Percentiles rank a stretch among this genome's conserved stretches.
Conservation (phyloP, 2,797 vertebrate genomes). For the Natrix natrix region DNA sequence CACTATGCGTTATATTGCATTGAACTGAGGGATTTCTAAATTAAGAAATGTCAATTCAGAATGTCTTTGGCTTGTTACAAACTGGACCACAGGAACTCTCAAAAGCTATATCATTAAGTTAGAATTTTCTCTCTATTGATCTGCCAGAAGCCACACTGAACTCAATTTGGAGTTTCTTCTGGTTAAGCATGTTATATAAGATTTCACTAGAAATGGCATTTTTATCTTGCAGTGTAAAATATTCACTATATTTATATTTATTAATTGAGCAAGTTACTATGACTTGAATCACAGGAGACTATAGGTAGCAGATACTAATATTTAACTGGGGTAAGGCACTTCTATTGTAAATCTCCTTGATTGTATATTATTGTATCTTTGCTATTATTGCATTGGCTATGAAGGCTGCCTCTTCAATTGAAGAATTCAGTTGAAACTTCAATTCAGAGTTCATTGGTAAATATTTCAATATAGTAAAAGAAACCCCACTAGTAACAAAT, state of each 20-base stretch:
- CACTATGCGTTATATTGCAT: not conserved
- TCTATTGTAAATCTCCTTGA: not conserved
- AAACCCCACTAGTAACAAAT: not conserved
- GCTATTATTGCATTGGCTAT: not conserved
- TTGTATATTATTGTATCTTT: not conserved
- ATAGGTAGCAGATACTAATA: not conserved
- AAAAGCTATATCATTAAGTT: not conserved
- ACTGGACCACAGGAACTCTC: not conserved
- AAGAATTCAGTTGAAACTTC: no score
- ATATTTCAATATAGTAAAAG: not conserved
- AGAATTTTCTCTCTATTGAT: not conserved
- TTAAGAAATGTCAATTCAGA: not conserved
- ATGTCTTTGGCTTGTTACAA: not conserved
- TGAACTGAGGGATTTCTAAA: not conserved
- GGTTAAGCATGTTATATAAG: not conserved
- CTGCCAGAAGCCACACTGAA: not conserved
- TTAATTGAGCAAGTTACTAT: not conserved
- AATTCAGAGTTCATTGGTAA: not conserved
- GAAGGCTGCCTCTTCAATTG: not conserved
- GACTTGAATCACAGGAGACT: not conserved
- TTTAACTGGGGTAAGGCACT: not conserved
- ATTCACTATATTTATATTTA: not conserved
- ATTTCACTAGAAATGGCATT: not conserved
- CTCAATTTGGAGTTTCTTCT: not conserved
- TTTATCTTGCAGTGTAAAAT: not conserved